These are phyloP conservation scores for Copidosoma aretas DNA, from an alignment of 2,888 invertebrate genomes.

Conservation along the genomic window DNA sequence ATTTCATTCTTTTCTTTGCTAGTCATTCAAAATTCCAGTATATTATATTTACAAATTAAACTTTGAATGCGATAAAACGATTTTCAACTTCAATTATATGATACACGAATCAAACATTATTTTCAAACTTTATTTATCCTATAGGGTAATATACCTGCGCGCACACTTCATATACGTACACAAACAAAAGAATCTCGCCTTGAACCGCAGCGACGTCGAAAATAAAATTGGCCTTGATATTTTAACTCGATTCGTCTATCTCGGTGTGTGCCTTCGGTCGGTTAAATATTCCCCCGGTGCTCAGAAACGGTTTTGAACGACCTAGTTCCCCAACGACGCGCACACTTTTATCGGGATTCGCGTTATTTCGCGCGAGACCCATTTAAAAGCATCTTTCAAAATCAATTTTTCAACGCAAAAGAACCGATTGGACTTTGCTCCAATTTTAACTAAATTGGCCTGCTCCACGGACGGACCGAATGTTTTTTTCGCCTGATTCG, in stretches of 20 bases:
- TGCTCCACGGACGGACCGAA: no score
- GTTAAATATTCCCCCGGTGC: conserved; percentile 17
- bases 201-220: conserved; percentile 21
- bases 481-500: no score
- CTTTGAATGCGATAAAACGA: no score
- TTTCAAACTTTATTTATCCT: no score
- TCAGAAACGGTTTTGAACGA: conserved; percentile 31
- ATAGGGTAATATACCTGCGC: no score
- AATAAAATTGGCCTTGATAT: conserved; percentile 29
- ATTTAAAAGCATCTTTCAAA: conserved; percentile 18
- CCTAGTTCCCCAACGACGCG: conserved; percentile 19
- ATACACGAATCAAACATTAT: no score
- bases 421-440: background rate
- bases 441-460: background rate
- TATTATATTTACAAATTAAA: no score
- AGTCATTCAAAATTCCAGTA: no score
- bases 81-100: no score
- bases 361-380: conserved; percentile 17
- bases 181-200: conserved; percentile 19
- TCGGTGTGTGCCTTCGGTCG: conserved; percentile 6
- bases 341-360: conserved; percentile 4
- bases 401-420: conserved; percentile 22
- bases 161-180: background rate
- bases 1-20: no score
- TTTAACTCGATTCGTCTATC: conserved; percentile 21